phyloP scores from a whole-genome alignment of 1,140 invertebrate species.

The Pseudomyrmex concolor region DNA sequence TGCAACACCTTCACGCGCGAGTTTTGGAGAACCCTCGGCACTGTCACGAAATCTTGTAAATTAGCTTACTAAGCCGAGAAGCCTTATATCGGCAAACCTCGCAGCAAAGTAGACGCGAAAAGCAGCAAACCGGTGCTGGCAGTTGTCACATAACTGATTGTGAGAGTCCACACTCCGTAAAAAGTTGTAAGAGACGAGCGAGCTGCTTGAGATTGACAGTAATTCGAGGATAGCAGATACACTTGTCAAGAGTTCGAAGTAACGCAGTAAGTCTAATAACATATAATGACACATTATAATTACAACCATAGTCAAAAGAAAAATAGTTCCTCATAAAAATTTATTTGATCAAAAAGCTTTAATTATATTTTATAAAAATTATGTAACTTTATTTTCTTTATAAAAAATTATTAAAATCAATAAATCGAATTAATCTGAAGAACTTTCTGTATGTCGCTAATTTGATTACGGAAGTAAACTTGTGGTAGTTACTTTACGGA shows the following conservation, averaged over 20 bases:
- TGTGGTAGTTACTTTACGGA: background rate
- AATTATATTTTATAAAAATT: too few species aligned
- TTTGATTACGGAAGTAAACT: background rate
- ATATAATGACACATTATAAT: background rate
- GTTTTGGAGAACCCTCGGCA: constrained; percentile 55
- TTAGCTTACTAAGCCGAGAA: constrained; percentile 74
- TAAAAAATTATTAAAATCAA: background rate
- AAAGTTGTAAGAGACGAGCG: constrained; percentile 6
- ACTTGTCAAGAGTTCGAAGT: constrained; percentile 1
- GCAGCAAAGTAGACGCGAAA: constrained; percentile 33
- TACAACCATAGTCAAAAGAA: background rate
- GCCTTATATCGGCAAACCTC: constrained; percentile 59
- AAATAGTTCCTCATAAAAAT: too few species aligned
- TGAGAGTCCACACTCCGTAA: constrained; percentile 20
- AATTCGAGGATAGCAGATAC: background rate
- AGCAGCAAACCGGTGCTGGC: constrained; percentile 52
- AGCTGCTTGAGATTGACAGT: background rate
- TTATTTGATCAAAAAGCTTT: too few species aligned
- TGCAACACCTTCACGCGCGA: background rate
- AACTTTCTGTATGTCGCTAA: background rate
- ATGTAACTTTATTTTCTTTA: too few species aligned
- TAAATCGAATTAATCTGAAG: too few species aligned
- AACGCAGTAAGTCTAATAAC: constrained; percentile 54
- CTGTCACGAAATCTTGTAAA: constrained; percentile 75
- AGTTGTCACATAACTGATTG: constrained; percentile 36